Conservation (phyloP, 2,113 vertebrate genomes). For the Gymnocephalus cernua region DNA sequence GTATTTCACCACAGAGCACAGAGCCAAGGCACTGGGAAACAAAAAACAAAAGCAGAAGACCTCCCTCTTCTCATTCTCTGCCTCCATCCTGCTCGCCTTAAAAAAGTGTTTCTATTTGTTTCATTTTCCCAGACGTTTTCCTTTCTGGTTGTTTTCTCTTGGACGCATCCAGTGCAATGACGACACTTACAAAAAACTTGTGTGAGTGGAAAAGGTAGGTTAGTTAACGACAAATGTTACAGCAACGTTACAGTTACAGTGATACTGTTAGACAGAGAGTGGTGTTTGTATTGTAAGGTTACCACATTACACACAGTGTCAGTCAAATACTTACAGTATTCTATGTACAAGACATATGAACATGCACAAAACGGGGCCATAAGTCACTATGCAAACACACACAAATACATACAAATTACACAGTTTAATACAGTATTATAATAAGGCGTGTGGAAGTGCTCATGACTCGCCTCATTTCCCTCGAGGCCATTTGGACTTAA, state of each 20-base stretch:
- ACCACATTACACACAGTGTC: slow-evolving; percentile 65
- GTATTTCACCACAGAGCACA: slow-evolving; percentile 75
- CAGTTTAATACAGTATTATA: slow-evolving; percentile 56
- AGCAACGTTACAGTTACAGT: slow-evolving; percentile 66
- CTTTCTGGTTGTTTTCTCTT: slow-evolving; percentile 47
- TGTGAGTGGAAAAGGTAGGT: slow-evolving; percentile 59
- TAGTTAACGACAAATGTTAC: slow-evolving; percentile 57
- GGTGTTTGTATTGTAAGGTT: slow-evolving; percentile 51
- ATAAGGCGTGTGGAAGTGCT: slow-evolving; percentile 47
- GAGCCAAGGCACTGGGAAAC: slow-evolving; percentile 68
- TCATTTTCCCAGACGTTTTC: slow-evolving; percentile 38
- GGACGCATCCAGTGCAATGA: slow-evolving; percentile 74
- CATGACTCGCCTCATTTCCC: slow-evolving; percentile 16
- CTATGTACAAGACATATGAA: slow-evolving; percentile 61
- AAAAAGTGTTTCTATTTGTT: slow-evolving; percentile 57
- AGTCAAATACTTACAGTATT: slow-evolving; percentile 61
- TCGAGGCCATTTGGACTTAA: slow-evolving; percentile 13
- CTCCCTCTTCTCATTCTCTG: slow-evolving; percentile 21
- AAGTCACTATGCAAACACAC: slow-evolving; percentile 25
- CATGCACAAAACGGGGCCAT: slow-evolving; percentile 18
- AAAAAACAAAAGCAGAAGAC: slow-evolving; percentile 59
- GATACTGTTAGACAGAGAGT: slow-evolving; percentile 60
- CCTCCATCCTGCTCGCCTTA: slow-evolving; percentile 39
- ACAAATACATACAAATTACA: slow-evolving; percentile 37
- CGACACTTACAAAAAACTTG: slow-evolving; percentile 47